Evolutionary conservation across 2,888 invertebrate species (phyloP).

Genomic region (Drosophila helvetica): DNA sequence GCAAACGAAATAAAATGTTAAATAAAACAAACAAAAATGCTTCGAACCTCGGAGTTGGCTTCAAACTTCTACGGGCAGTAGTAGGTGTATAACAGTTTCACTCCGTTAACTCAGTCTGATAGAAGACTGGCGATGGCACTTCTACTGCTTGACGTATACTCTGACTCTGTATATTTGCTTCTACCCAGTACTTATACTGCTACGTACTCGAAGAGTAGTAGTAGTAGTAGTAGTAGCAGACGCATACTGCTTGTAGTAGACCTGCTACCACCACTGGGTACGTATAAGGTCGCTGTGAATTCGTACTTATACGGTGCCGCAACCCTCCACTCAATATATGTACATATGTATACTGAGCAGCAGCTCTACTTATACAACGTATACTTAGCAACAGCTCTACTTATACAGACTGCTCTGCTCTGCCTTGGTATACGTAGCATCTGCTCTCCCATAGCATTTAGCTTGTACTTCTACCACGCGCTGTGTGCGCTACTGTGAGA

Average conservation of each 20-base stretch:
- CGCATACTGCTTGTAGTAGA: too few species aligned
- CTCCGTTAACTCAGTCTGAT: neutral
- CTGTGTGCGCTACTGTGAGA: neutral
- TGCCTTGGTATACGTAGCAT: neutral
- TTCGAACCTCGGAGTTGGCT: slow-evolving; percentile 4
- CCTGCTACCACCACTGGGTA: too few species aligned
- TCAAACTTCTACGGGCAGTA: slow-evolving; percentile 27
- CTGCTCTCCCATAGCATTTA: too few species aligned
- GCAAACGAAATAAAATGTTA: neutral
- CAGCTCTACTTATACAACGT: too few species aligned
- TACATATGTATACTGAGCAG: too few species aligned
- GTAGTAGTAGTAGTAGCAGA: too few species aligned
- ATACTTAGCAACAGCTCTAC: neutral
- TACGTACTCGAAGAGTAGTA: too few species aligned
- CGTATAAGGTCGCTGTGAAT: too few species aligned
- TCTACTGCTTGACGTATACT: neutral
- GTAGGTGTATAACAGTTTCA: slow-evolving; percentile 37
- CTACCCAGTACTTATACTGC: too few species aligned
- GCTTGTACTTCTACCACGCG: neutral
- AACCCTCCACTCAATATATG: neutral
- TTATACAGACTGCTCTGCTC: neutral
- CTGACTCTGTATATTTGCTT: too few species aligned
- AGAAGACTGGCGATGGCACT: neutral
- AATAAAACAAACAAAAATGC: slow-evolving; percentile 12
- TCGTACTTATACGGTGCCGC: neutral